A percentile compares a stretch with the other conserved stretches of the same genome.
Evolutionary conservation across 2,113 vertebrate genomes (phyloP).

Genomic region (Mormoops blainvillei): DNA sequence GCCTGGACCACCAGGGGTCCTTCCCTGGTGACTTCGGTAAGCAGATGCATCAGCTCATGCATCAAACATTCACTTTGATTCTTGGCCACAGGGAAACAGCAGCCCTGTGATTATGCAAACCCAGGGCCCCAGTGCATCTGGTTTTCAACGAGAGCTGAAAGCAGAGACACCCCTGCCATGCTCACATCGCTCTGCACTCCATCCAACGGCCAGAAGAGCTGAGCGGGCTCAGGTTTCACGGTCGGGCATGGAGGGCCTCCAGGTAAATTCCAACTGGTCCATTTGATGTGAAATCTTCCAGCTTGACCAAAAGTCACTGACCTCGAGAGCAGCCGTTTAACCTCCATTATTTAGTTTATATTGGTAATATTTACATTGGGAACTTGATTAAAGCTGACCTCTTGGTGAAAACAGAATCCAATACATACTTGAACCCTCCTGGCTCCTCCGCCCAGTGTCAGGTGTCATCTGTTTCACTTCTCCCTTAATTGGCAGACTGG

Average conservation of each 20-base stretch:
- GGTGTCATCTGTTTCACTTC: conserved; percentile 59
- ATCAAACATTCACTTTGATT: background rate
- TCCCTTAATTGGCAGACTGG: conserved; percentile 49
- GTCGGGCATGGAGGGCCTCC: conserved; percentile 5
- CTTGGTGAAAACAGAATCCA: conserved; percentile 51
- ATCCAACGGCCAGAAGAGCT: background rate
- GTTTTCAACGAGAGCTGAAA: background rate
- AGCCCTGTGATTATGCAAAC: background rate
- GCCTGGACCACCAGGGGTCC: background rate
- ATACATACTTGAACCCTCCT: background rate
- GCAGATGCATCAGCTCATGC: background rate
- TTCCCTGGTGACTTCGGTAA: background rate
- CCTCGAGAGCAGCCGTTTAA: conserved; percentile 61
- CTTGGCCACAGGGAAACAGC: background rate
- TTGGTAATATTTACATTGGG: conserved; percentile 63
- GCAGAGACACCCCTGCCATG: background rate
- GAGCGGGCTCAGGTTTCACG: conserved; percentile 44
- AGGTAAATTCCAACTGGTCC: conserved; percentile 62
- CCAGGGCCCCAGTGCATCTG: background rate
- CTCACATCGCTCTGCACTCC: background rate
- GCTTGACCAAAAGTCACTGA: conserved; percentile 68
- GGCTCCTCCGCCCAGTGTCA: conserved; percentile 46
- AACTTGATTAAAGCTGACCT: conserved; percentile 73
- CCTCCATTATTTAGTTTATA: conserved; percentile 69
- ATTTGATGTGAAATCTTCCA: conserved; percentile 65